Conservation (phyloP, 2,888 invertebrate genomes). For the Watsonalla cultraria region DNA sequence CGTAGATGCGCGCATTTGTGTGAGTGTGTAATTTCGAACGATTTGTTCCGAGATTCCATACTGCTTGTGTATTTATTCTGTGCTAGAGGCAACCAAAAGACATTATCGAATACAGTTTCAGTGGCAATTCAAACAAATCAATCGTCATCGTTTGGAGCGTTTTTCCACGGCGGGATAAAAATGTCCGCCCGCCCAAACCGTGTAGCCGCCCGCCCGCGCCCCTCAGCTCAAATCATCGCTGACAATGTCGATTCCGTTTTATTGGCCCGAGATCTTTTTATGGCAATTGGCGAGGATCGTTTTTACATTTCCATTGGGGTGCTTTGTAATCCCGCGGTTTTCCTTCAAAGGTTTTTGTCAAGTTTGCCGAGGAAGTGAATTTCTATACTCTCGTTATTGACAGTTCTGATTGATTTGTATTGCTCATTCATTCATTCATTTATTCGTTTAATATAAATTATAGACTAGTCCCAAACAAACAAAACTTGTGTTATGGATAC, state of each 20-base stretch:
- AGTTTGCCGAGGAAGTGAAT: slow-evolving; percentile 34
- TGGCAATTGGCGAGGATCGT: slow-evolving; percentile 67
- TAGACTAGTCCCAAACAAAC: too few relatives aligned
- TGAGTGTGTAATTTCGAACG: too few relatives aligned
- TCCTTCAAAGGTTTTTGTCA: slow-evolving; percentile 25
- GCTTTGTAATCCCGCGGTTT: slow-evolving; percentile 42
- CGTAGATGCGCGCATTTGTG: too few relatives aligned
- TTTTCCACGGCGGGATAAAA: slow-evolving; percentile 63
- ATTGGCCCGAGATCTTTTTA: slow-evolving; percentile 73
- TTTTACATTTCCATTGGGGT: slow-evolving; percentile 68
- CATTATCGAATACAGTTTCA: slow-evolving; percentile 25
- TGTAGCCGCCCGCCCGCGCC: slow-evolving; percentile 38
- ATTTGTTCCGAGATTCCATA: too few relatives aligned
- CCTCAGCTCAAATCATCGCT: slow-evolving; percentile 55
- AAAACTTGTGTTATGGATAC: too few relatives aligned
- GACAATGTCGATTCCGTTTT: slow-evolving; percentile 69
- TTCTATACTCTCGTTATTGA: slow-evolving; percentile 25
- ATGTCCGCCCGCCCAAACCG: slow-evolving; percentile 73
- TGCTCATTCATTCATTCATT: not conserved
- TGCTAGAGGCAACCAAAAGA: slow-evolving; percentile 5
- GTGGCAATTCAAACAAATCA: slow-evolving; percentile 51
- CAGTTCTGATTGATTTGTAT: slow-evolving; percentile 7
- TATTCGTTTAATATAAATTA: too few relatives aligned
- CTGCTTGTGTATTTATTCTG: not conserved
- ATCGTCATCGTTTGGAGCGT: slow-evolving; percentile 54